Base-by-base conservation (phyloP, 2,797 vertebrate genomes). In the Tolypeutes matacus region DNA sequence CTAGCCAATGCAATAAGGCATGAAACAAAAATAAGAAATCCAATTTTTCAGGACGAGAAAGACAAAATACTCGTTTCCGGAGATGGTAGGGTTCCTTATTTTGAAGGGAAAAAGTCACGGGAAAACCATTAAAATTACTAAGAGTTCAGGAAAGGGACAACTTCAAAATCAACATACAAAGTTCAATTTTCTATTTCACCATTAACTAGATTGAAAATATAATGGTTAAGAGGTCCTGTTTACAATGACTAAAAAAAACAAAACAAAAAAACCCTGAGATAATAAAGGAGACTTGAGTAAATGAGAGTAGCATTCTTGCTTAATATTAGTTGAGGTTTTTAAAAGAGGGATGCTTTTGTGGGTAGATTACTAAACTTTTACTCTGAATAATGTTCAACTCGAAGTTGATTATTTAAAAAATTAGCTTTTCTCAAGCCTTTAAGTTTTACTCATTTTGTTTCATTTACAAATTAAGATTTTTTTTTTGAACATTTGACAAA, bases 1-100 rank as follows among this genome's bases (percentile, higher is more conserved):
- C 29, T 78, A 92, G 90, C 77, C 95, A 95, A 39, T 96, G 97
- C 78, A 94, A 65, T 95, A 96, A 84, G 92, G 69, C 82, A 91
- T 34, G 93, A 96, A 96, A 86, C 73, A 93, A 80, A 92, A 93
- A 85, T 92, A 42, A 83, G 77, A 83, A 84, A 21, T 25, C 13
- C 29, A 72, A 15, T 27, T 90, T 94, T 89, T n/a, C 17, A 82
- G 70, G 70, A 96, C 56, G 51, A 23, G 17, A 51, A 73, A 70
- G 51, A 60, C 76, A 87, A 21, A 82, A 31, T 83, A 94, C 49
- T 89, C 11, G 80, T 94, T 93, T 94, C 20, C 58, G 14, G 87
- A 65, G 18, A 69, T 56, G n/a, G 80, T 60, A 70, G 62, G 64
- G 64, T 36, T 67, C 62, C 10, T 23, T 80, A 0, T 77, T 85